These are phyloP conservation scores for Rhyacichthys aspro DNA, from an alignment of 2,797 vertebrate genomes.

Conservation along the genomic window DNA sequence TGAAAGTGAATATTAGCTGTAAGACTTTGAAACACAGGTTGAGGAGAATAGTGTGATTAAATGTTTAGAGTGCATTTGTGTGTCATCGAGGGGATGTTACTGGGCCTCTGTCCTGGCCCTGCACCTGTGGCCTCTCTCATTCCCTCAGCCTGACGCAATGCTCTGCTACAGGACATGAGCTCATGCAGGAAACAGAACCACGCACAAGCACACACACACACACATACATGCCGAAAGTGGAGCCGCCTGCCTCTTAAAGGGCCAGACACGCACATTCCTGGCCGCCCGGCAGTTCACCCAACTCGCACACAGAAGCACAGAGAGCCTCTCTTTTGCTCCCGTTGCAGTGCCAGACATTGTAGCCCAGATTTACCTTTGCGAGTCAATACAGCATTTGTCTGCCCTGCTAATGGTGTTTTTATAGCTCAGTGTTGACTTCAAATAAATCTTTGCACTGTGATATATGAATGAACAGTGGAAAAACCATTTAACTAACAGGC, in stretches of 20 bases:
- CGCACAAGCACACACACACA: conserved; percentile 50
- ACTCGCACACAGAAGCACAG: conserved; percentile 63
- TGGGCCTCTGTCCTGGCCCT: conserved; percentile 78
- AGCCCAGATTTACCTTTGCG: conserved; percentile 49
- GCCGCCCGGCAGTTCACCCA: conserved; percentile 64
- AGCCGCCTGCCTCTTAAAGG: conserved; percentile 83
- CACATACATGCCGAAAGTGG: conserved; percentile 72
- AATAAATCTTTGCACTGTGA: conserved; percentile 26
- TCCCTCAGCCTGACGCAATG: conserved; percentile 86
- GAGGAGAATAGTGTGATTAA: conserved; percentile 10
- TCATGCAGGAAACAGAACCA: conserved; percentile 85
- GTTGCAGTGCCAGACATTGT: conserved; percentile 57
- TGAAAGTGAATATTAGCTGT: conserved; percentile 44
- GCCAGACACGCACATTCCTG: conserved; percentile 72
- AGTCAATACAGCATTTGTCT: conserved; percentile 31
- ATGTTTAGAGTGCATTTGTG: conserved; percentile 16
- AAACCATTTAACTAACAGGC: conserved; percentile 45
- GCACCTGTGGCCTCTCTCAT: conserved; percentile 90
- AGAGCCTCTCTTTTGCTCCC: conserved; percentile 55
- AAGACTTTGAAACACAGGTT: conserved; percentile 45
- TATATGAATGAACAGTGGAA: conserved; percentile 24
- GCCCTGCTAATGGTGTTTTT: conserved; percentile 36
- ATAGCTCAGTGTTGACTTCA: conserved; percentile 6
- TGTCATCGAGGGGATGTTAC: conserved; percentile 69
- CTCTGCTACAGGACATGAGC: conserved; percentile 88